These are phyloP conservation scores for Apus apus DNA, from an alignment of 2,113 vertebrate species.

Conservation along the genomic window DNA sequence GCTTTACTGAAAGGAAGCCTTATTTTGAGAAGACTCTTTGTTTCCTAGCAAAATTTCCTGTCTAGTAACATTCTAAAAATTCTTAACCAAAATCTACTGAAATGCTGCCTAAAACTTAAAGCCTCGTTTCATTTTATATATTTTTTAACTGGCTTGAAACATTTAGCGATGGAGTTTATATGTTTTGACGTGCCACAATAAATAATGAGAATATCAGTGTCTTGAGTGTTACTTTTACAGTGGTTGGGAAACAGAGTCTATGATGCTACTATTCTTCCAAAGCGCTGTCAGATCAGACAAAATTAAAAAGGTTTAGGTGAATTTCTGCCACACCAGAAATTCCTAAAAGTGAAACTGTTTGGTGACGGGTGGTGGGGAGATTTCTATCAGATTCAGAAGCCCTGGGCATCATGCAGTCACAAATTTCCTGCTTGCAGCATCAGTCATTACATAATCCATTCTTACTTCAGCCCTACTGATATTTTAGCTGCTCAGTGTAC, in stretches of 20 bases:
- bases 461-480: not conserved
- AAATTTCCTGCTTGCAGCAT: not conserved
- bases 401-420: fast-evolving
- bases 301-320: not conserved
- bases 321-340: not conserved
- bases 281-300: not conserved
- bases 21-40: not conserved
- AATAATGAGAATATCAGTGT: constrained; percentile 23
- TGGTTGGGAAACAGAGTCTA: not conserved
- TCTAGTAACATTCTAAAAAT: not conserved
- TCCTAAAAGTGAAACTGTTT: not conserved
- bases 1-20: not conserved
- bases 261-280: not conserved
- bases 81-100: not conserved
- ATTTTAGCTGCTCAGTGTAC: not conserved
- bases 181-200: constrained; percentile 59
- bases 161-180: constrained; percentile 11
- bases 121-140: not conserved
- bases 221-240: not conserved
- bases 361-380: too few species aligned
- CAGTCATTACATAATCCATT: fast-evolving
- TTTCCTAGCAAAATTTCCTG: not conserved
- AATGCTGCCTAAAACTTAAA: constrained; percentile 14
- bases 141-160: not conserved
- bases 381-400: not conserved